Base-by-base conservation (phyloP, 2,888 invertebrate species). In the Ectemnius lituratus region DNA sequence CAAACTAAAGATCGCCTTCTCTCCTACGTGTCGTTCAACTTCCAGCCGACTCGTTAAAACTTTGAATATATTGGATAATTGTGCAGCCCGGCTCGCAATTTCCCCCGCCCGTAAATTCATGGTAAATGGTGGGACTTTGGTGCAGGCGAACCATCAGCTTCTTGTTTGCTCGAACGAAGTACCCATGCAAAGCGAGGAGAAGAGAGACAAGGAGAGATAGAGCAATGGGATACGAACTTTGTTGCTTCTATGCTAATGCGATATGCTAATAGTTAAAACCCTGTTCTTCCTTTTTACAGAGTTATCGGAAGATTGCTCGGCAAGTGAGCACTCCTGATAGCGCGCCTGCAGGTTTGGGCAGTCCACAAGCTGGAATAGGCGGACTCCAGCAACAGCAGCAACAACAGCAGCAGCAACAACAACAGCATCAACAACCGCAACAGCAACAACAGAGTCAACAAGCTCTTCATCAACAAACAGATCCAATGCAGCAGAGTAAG, bases 401-500 rank as follows among this genome's bases (percentile, higher is more conserved):
- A 68, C 88, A 87, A 60, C 84, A 84, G 46, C 88, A 87, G 75
- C 87, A 88, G 61, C 88, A 88, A 82, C 79, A 85, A 63, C 89
- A 88, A 75, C 87, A 87, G 84, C 76, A 86, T 61, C 80, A 89
- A 70, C 89, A 89, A 16, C 52, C 87, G 69, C 88, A 87, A 62
- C 84, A 84, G 49, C 88, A 87, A 73, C 87, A 88, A 62, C 88
- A 88, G 81, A 79, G 85, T 62, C 89, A 88, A 75, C 87, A 87
- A 84, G 76, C 87, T 64, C 80, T 90, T 72, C 89, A 89, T 84
- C 85, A 82, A 60, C 75, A 37, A 37, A 8, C 70, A 66, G 90
- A 90, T 82, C 89, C 89, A 76, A 90, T 90, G 90, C 90, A 90
- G 89, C 90, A 90, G 73, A 86, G 90, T 81, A 90, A 90, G 86